Percentiles rank a stretch among this genome's conserved stretches.
Evolutionary conservation across 1,140 invertebrate species (phyloP).

Genomic region (Lordiphosa clarofinis): DNA sequence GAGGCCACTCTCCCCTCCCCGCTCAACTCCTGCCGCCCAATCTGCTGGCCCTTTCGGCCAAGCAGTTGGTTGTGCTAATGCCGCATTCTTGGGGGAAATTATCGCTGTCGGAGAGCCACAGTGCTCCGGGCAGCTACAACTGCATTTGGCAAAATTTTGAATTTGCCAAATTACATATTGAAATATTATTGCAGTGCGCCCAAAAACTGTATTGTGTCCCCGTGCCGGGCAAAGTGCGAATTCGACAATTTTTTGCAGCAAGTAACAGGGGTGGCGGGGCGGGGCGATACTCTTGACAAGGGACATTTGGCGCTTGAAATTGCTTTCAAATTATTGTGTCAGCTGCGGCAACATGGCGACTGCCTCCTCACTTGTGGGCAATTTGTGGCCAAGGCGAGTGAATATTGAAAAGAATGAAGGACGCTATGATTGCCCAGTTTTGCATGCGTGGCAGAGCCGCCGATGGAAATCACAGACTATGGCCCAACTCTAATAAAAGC

Average conservation of each 20-base stretch:
- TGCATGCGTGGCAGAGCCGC: slow-evolving; percentile 59
- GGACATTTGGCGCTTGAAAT: slow-evolving; percentile 62
- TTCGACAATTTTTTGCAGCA: slow-evolving; percentile 54
- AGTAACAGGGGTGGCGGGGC: slow-evolving; percentile 3
- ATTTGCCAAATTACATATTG: slow-evolving; percentile 77
- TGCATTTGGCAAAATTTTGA: slow-evolving; percentile 58
- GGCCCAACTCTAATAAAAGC: slow-evolving; percentile 40
- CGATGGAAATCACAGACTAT: slow-evolving; percentile 45
- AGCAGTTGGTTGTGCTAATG: slow-evolving; percentile 69
- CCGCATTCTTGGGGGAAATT: slow-evolving; percentile 75
- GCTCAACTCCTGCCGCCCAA: slow-evolving; percentile 2
- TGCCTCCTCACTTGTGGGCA: slow-evolving; percentile 48
- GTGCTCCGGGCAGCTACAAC: slow-evolving; percentile 11
- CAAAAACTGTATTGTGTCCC: slow-evolving; percentile 49
- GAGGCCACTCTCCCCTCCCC: slow-evolving; percentile 8
- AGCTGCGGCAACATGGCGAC: slow-evolving; percentile 52
- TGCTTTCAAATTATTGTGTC: slow-evolving; percentile 77
- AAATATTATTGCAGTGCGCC: slow-evolving; percentile 74
- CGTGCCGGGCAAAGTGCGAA: slow-evolving; percentile 57
- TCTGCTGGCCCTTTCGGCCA: slow-evolving; percentile 52
- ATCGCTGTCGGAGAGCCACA: slow-evolving; percentile 42
- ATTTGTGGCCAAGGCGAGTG: slow-evolving; percentile 58
- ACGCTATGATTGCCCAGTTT: slow-evolving; percentile 68
- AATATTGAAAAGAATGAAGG: slow-evolving; percentile 61
- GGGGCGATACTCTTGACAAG: slow-evolving; percentile 19